phyloP scores from a whole-genome alignment of 2,888 invertebrate genomes.

The Drosophila cyrtoloma region DNA sequence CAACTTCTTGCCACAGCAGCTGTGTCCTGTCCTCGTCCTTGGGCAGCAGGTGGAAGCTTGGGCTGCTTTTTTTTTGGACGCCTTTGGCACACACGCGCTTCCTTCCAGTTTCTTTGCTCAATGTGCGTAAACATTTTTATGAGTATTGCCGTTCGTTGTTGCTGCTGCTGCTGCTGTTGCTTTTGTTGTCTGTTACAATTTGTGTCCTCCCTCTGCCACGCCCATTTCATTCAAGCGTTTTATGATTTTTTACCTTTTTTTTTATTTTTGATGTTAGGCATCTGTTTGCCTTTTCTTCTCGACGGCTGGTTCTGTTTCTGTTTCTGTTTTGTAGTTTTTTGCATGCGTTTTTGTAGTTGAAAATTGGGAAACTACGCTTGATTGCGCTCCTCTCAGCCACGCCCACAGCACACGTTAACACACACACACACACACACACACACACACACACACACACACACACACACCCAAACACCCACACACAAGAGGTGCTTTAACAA shows the following conservation, averaged over 20 bases:
- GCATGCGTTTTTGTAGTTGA: slow-evolving; percentile 59
- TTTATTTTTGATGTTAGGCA: slow-evolving; percentile 9
- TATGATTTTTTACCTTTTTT: slow-evolving; percentile 69
- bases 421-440: slow-evolving; percentile 3
- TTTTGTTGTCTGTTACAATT: slow-evolving; percentile 37
- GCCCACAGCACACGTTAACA: slow-evolving; percentile 24
- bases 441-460: not conserved
- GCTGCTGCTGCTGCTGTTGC: slow-evolving; percentile 9
- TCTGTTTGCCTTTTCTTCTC: slow-evolving; percentile 31
- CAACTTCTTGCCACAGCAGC: slow-evolving; percentile 29
- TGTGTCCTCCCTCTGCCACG: slow-evolving; percentile 12
- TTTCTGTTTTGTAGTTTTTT: slow-evolving; percentile 54
- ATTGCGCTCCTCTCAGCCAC: slow-evolving; percentile 62
- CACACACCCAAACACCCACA: not conserved
- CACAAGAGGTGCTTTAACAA: slow-evolving; percentile 27
- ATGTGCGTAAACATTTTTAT: slow-evolving; percentile 79
- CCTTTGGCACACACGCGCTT: slow-evolving; percentile 41
- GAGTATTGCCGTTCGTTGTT: slow-evolving; percentile 62
- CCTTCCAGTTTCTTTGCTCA: slow-evolving; percentile 54
- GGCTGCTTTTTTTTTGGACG: slow-evolving; percentile 26
- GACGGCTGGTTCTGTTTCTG: slow-evolving; percentile 7
- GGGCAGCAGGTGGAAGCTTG: slow-evolving; percentile 46
- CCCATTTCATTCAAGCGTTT: slow-evolving; percentile 49
- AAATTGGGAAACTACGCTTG: slow-evolving; percentile 61
- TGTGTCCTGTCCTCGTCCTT: slow-evolving; percentile 56